Evolutionary conservation across 2,888 invertebrate genomes (phyloP), one percentile per base, ranked within the genome.

Genomic region (Lasioglossum zephyrum): DNA sequence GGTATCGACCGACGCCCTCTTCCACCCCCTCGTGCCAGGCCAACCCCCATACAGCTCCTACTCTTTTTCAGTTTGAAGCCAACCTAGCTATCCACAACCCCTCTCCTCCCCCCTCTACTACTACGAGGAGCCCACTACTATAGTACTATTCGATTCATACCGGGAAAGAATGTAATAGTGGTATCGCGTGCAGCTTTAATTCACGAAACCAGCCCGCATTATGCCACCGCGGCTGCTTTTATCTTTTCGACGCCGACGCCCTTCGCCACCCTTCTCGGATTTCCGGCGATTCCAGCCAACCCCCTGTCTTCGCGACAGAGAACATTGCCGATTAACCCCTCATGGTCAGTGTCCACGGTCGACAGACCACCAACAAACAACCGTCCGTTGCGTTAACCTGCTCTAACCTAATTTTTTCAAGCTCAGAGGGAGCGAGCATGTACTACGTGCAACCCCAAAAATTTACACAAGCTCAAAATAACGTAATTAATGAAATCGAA

Each of bases 101-200:
- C 79, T 3, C 72, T 78, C 72, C 72, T 77, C 79, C 80, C 78
- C 84, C 75, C 81, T 79, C 76, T 79, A 72, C 79, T 85, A 81
- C 88, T 87, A 89, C 88, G 63, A 63, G 84, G 57, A 70, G 79
- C 80, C 77, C 82, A 85, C 89, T 88, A 91, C 87, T 88, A 91
- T 91, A 91, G 90, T 92, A 92, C 91, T 91, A 90, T 90, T 89
- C 89, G 89, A 92, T 92, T 91, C 91, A 90, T 90, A 85, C 87
- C 82, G 88, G 85, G 79, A 85, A 85, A 79, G 79, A 85, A 86
- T 87, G 84, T 90, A 88, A 92, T 90, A 91, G 89, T 87, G 87
- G 88, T 88, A 91, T 92, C 90, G 91, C 92, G 90, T 91, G 91
- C 80, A 85, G 86, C 88, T 85, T 78, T 86, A 86, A 86, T 86